Evolutionary conservation across 1,140 invertebrate genomes (phyloP), one percentile per base, ranked within the genome.

Genomic region (Nasonia vitripennis): DNA sequence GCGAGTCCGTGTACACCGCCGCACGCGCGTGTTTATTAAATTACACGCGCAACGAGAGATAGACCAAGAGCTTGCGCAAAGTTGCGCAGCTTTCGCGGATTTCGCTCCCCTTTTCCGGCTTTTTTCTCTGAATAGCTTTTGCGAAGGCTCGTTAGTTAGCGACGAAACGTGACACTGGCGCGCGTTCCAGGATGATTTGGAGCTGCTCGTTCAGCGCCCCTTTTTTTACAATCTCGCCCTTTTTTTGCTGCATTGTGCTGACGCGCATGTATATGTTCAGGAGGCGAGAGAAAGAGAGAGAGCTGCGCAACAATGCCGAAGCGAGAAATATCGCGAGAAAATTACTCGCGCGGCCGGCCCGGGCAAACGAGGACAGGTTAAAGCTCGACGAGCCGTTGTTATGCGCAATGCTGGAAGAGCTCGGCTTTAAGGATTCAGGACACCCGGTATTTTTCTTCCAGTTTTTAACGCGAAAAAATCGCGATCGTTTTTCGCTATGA

Each of bases 321-420:
- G 77, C 55, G 87, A 67, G 20, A 68, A 81, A 87, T 85, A 85
- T 87, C 73, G 82, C 77, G 51, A 75, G 73, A 23, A 70, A 84
- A 62, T 84, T 41, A 85, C 31, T 75, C 45, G 31, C 34, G 31
- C 70, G 27, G 12, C 73, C 7, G 14, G 73, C 6, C 73, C 73
- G 34, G 17, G 10, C 7, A 41, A 74, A 74, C 73, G 73, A 74
- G 73, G 73, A 20, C 73, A 41, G 4, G 37, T 74, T 74, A 45
- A 74, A 74, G 73, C 17, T 34, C 55, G 55, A 74, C 55, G 55
- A 74, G 7, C 31, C 17, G 34, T 20, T 74, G 17, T 74, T 74
- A 37, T 37, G 37, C 2, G 5, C 34, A 20, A 0, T 12, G 34
- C 45, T 20, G 34, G 20, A 17, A 31, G 73, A 74, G 73, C 17